Base-by-base conservation (phyloP, 2,113 vertebrate genomes). In the Sturnus vulgaris region DNA sequence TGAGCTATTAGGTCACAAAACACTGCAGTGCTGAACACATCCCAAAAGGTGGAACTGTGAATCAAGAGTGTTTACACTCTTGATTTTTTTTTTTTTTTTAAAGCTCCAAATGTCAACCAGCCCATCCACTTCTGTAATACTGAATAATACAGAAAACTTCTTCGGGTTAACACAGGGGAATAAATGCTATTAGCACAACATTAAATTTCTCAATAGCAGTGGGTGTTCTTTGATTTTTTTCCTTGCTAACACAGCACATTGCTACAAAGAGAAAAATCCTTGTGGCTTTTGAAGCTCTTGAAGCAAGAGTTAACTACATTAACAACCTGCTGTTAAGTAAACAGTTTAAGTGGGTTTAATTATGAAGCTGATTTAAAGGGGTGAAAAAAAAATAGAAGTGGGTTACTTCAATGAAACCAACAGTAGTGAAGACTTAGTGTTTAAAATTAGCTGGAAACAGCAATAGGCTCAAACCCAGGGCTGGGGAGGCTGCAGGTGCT, bases 41-140 rank as follows among this genome's bases (percentile, higher is more conserved):
- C 28, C 66, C 42, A 70, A 18, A 82, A 69, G 68, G 53, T 49
- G n/a, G 63, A 75, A 75, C 46, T 70, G 64, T 17, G 24, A 69
- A 71, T 35, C 73, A 89, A 42, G 64, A 87, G 90, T 76, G 69
- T 50, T 95, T 93, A 95, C 86, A 95, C 92, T 86, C 87, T 8
- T 37, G 31, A 59, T 68, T 35, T 37, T 37, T 37, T 37, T 46
- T 28, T 61, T 33, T 66, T 71, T 57, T 71, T 42, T 31, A 14
- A 63, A 61, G 39, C n/a, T 78, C 63, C 64, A 90, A 93, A 89
- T n/a, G 60, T 33, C 73, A 87, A 46, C 30, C 87, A 83, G n/a
- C 61, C 53, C 50, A 94, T 60, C 50, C 40, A 35, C 39, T 88
- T 68, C 50, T 17, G 5, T 21, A 44, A 55, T 9, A 44, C 37